Base-by-base conservation (phyloP, 2,113 vertebrate species). In the Odontesthes bonariensis region DNA sequence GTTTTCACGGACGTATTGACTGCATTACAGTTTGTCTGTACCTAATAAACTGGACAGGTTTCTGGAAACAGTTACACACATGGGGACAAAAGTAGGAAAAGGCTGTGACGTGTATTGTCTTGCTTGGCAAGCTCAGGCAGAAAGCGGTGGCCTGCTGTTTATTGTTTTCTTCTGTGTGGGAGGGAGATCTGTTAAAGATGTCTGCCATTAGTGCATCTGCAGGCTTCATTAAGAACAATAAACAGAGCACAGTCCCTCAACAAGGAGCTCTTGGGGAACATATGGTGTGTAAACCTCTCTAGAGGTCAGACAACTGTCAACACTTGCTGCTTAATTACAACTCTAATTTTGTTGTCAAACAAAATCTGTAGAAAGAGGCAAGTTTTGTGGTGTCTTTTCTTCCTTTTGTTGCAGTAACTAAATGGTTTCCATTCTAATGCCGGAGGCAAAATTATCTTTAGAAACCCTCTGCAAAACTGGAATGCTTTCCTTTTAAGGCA, bases 161-260 rank as follows among this genome's bases (percentile, higher is more conserved):
- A 77, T 90, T 86, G 81, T 83, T 86, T 75, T 86, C 57, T 12
- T 68, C 69, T 64, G 63, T 79, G 89, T 79, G 80, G 84, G 85
- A 73, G 59, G 54, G 62, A 80, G 77, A 76, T 74, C 75, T 73
- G 70, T 80, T 81, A 66, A 86, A 86, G 76, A 87, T 70, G 70
- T 81, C 73, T 84, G 75, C 81, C 75, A 81, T 89, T 85, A 73
- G 84, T 63, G 68, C 38, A 22, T 75, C 75, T 85, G 82, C 81
- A 83, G 81, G 76, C 90, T 85, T 88, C 83, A 82, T 89, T 87
- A 83, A 75, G 88, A 84, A 82, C 83, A 87, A 90, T 85, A 85
- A 90, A 86, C 87, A 87, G 69, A 73, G 51, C 20, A 62, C 4
- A 11, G 35, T 69, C 58, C 74, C 73, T 81, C 68, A 71, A 51